Percentiles rank a stretch among this genome's conserved stretches.
Conservation (phyloP, 2,888 invertebrate species). For the Agrochola litura region DNA sequence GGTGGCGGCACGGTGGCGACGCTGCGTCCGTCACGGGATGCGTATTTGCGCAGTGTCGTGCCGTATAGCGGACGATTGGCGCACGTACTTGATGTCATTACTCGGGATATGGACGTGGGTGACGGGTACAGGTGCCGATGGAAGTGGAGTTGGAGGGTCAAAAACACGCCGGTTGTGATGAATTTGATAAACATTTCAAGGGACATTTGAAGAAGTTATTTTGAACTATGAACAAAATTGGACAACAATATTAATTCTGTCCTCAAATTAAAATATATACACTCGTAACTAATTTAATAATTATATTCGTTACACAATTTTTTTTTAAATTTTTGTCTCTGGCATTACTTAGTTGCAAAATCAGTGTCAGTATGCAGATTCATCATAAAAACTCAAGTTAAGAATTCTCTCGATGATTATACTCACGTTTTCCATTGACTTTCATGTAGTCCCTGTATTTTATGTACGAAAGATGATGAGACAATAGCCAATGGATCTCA, state of each 20-base stretch:
- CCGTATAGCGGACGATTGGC: slow-evolving; percentile 77
- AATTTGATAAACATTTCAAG: neutral
- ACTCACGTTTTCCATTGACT: slow-evolving; percentile 89
- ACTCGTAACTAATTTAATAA: neutral
- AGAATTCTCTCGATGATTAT: slow-evolving; percentile 72
- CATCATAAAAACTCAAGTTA: neutral
- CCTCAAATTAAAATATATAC: neutral
- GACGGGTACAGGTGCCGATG: slow-evolving; percentile 70
- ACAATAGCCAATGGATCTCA: slow-evolving; percentile 77
- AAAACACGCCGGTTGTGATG: neutral
- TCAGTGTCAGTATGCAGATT: neutral
- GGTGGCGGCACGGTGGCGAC: slow-evolving; percentile 68
- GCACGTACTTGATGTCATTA: slow-evolving; percentile 87
- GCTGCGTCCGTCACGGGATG: slow-evolving; percentile 51
- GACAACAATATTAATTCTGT: neutral
- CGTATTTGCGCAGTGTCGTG: slow-evolving; percentile 82
- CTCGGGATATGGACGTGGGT: slow-evolving; percentile 74
- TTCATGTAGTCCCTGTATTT: slow-evolving; percentile 81
- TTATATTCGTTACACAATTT: neutral
- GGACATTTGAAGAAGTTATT: neutral
- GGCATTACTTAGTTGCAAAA: too few relatives aligned
- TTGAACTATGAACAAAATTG: neutral
- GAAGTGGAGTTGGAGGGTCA: slow-evolving; percentile 58
- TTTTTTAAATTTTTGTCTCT: too few relatives aligned
- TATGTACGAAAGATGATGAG: slow-evolving; percentile 81